A percentile compares a stretch with the other conserved stretches of the same genome.
These are phyloP conservation scores for Cinara cedri DNA, from an alignment of 2,888 invertebrate species.

Conservation along the genomic window DNA sequence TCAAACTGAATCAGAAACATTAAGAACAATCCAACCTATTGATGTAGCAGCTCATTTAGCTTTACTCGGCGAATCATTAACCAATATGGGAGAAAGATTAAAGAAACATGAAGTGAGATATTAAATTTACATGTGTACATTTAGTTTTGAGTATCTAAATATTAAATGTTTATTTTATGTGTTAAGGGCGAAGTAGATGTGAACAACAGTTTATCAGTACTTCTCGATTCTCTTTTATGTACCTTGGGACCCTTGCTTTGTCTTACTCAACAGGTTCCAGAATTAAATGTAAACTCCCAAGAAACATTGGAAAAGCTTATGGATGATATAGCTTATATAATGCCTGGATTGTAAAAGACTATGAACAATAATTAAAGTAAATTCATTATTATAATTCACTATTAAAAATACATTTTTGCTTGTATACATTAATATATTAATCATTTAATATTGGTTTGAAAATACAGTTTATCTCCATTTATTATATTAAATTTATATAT, in stretches of 20 bases:
- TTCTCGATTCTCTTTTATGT: slow-evolving; percentile 90
- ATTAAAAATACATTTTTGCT: too few relatives aligned
- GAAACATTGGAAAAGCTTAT: slow-evolving; percentile 72
- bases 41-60: slow-evolving; percentile 93
- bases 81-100: slow-evolving; percentile 89
- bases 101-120: slow-evolving; percentile 83
- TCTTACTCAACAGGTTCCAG: slow-evolving; percentile 82
- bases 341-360: slow-evolving; percentile 74
- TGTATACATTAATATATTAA: too few relatives aligned
- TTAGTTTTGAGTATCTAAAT: background rate
- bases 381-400: background rate
- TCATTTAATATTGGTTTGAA: too few relatives aligned
- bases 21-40: slow-evolving; percentile 71
- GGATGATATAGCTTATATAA: slow-evolving; percentile 94
- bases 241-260: slow-evolving; percentile 87
- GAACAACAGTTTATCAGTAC: slow-evolving; percentile 91
- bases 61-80: slow-evolving; percentile 88
- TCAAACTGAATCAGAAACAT: slow-evolving; percentile 65
- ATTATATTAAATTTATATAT: too few relatives aligned
- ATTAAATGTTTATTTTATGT: slow-evolving; percentile 59
- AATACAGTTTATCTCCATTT: too few relatives aligned
- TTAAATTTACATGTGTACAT: background rate
- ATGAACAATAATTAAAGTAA: background rate
- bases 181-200: slow-evolving; percentile 89
- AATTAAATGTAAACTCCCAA: slow-evolving; percentile 71